Conservation (phyloP, 2,888 invertebrate species). For the Brachyopa scutellaris region DNA sequence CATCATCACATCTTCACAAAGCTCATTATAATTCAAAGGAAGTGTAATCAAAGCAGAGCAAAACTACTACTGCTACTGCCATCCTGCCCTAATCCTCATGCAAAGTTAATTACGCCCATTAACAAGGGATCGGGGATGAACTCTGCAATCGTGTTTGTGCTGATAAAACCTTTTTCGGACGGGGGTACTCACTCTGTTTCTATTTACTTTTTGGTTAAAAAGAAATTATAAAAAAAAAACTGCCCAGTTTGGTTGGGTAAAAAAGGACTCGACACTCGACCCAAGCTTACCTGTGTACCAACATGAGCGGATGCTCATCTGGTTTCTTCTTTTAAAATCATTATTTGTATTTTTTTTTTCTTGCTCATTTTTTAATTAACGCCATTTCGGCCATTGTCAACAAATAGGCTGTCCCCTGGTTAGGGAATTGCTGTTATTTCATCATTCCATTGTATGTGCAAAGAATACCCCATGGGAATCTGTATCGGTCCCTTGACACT, state of each 20-base stretch:
- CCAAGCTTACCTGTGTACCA: slow-evolving; percentile 36
- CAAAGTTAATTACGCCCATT: slow-evolving; percentile 72
- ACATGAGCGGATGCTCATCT: slow-evolving; percentile 27
- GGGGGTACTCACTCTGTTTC: slow-evolving; percentile 23
- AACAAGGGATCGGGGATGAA: slow-evolving; percentile 50
- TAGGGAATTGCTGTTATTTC: slow-evolving; percentile 33
- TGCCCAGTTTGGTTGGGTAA: slow-evolving; percentile 13
- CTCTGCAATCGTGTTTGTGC: slow-evolving; percentile 22
- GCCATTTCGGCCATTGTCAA: slow-evolving; percentile 63
- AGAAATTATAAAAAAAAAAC: slow-evolving; percentile 48
- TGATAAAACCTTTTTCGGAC: slow-evolving; percentile 33
- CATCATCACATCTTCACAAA: slow-evolving; percentile 59
- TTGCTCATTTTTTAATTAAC: slow-evolving; percentile 70
- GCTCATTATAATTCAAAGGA: slow-evolving; percentile 58
- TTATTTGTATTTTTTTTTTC: slow-evolving; percentile 7
- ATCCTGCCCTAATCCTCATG: slow-evolving; percentile 66
- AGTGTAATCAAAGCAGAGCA: slow-evolving; percentile 54
- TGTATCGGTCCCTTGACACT: slow-evolving; percentile 42
- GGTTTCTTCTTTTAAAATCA: background rate
- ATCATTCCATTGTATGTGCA: slow-evolving; percentile 34
- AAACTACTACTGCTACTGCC: slow-evolving; percentile 28
- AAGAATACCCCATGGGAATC: slow-evolving; percentile 59
- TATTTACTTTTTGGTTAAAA: slow-evolving; percentile 50
- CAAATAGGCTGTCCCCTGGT: slow-evolving; percentile 49
- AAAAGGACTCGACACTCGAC: slow-evolving; percentile 41